Evolutionary conservation across 2,888 invertebrate species (phyloP).

Genomic region (Nemapogon koenigi): DNA sequence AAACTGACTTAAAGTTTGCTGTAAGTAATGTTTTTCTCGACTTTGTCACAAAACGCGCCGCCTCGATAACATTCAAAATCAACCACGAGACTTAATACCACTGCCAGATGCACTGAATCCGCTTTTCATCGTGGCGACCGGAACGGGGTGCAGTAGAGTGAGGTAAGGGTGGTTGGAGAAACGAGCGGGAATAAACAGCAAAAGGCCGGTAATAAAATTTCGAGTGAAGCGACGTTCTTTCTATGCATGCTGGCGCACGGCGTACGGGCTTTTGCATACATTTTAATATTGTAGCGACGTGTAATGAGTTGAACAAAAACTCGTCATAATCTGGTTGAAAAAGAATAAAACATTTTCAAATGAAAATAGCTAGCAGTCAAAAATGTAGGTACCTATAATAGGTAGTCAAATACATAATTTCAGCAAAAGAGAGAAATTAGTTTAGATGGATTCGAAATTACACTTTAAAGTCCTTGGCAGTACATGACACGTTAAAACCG

Average conservation of each 20-base stretch:
- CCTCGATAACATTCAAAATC: slow-evolving; percentile 18
- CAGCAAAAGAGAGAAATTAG: no score
- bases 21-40: no score
- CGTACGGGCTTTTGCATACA: slow-evolving; percentile 13
- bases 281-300: slow-evolving; percentile 13
- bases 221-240: slow-evolving; percentile 20
- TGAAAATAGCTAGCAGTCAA: no score
- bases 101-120: slow-evolving; percentile 24
- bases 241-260: slow-evolving; percentile 7
- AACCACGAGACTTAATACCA: slow-evolving; percentile 24
- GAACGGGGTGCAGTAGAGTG: slow-evolving; percentile 19
- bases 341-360: background rate
- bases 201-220: slow-evolving; percentile 46
- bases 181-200: slow-evolving; percentile 24
- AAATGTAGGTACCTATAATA: no score
- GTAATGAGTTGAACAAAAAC: slow-evolving; percentile 5
- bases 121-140: slow-evolving; percentile 15
- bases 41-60: slow-evolving; percentile 19
- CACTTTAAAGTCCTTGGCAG: no score
- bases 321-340: background rate
- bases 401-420: no score
- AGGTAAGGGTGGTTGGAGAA: slow-evolving; percentile 22
- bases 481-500: no score
- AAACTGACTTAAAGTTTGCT: no score
- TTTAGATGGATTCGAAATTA: no score